phyloP scores from a whole-genome alignment of 2,113 vertebrate species.

The Vidua chalybeata region DNA sequence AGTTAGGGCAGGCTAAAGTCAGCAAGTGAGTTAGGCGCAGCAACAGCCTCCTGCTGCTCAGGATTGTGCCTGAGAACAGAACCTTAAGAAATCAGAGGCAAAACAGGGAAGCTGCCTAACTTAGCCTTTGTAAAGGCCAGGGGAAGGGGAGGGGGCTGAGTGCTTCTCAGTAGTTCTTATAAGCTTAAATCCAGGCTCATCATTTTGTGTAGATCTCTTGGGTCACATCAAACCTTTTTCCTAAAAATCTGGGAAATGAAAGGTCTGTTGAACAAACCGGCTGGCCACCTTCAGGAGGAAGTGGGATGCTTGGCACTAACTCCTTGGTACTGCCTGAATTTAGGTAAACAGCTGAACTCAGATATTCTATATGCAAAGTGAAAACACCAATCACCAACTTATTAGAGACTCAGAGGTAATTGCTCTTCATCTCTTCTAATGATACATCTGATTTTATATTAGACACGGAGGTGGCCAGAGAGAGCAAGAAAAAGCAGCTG shows the following conservation, averaged over 20 bases:
- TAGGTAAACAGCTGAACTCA: neutral
- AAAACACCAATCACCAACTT: neutral
- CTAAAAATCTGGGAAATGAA: neutral
- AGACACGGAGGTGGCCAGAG: neutral
- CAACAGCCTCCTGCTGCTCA: conserved; percentile 36
- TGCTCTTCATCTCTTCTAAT: neutral
- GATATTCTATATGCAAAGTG: neutral
- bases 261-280: neutral
- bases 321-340: neutral
- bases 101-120: neutral
- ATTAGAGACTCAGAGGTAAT: neutral
- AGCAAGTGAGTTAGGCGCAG: neutral
- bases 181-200: neutral
- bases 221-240: neutral
- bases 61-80: conserved; percentile 6
- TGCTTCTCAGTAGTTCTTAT: neutral
- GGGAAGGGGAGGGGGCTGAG: neutral
- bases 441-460: neutral
- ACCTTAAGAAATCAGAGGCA: neutral
- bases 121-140: neutral
- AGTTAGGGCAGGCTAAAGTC: neutral
- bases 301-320: neutral
- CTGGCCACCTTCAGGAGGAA: neutral
- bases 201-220: neutral
- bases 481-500: neutral